Conservation (phyloP, 1,140 invertebrate genomes). For the Habropoda laboriosa region DNA sequence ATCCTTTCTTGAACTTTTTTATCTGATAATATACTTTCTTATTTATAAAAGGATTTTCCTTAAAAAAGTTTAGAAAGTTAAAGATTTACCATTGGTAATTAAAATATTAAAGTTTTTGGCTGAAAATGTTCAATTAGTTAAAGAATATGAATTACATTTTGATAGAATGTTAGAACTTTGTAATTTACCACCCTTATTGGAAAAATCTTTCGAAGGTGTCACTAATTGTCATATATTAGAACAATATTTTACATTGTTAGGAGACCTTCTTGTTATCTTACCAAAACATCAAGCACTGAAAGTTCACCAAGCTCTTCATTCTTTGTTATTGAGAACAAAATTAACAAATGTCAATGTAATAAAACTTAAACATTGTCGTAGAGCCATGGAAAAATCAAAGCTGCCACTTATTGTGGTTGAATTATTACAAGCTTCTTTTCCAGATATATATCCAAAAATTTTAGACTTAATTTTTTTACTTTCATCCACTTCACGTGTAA, state of each 20-base stretch:
- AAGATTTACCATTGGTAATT: conserved; percentile 64
- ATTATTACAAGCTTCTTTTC: conserved; percentile 48
- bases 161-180: conserved; percentile 66
- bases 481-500: conserved; percentile 56
- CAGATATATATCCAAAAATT: conserved; percentile 50
- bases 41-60: conserved; percentile 33
- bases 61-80: conserved; percentile 64
- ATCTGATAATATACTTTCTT: background rate
- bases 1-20: conserved; percentile 64
- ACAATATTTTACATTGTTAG: conserved; percentile 69
- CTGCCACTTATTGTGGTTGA: conserved; percentile 62
- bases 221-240: conserved; percentile 47
- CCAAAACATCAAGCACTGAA: conserved; percentile 50
- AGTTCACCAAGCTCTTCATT: conserved; percentile 51
- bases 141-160: conserved; percentile 63
- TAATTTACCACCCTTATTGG: conserved; percentile 54
- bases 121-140: conserved; percentile 16
- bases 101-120: conserved; percentile 70
- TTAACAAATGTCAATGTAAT: conserved; percentile 27
- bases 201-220: conserved; percentile 63
- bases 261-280: conserved; percentile 62
- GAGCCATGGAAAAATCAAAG: conserved; percentile 63
- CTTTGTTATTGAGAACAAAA: conserved; percentile 53
- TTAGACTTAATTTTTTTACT: conserved; percentile 63
- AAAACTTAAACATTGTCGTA: conserved; percentile 55